phyloP scores from a whole-genome alignment of 2,797 vertebrate species.

The Pipistrellus pygmaeus region DNA sequence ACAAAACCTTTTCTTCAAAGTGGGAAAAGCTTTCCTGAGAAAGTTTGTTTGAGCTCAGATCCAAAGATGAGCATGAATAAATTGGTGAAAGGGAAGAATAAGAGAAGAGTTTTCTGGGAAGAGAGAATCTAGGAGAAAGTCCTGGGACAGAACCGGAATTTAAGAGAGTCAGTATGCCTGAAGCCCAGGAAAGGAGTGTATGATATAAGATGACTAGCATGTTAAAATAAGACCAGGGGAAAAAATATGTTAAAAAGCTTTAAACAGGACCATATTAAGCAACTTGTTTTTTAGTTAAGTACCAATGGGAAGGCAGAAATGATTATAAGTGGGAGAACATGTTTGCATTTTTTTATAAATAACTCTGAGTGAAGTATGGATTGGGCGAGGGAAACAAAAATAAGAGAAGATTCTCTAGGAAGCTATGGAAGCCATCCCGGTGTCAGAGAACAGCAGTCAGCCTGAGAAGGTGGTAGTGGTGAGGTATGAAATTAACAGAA shows the following conservation, averaged over 20 bases:
- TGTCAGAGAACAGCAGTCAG: neutral
- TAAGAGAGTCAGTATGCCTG: neutral
- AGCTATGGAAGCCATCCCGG: neutral
- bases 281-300: neutral
- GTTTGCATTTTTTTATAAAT: neutral
- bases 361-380: neutral
- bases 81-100: neutral
- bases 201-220: neutral
- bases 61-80: neutral
- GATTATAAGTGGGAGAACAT: neutral
- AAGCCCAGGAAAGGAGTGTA: neutral
- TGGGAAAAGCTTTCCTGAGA: neutral
- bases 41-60: neutral
- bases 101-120: neutral
- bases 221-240: neutral
- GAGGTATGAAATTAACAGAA: neutral
- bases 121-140: neutral
- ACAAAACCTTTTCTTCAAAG: neutral
- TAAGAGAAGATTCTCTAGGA: neutral
- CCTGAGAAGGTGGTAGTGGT: neutral
- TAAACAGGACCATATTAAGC: neutral
- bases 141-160: neutral
- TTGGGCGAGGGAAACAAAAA: neutral
- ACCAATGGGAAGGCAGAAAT: neutral
- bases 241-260: neutral